A percentile compares a stretch with the other conserved stretches of the same genome.
Conservation (phyloP, 2,113 vertebrate genomes). For the Eclectus roratus region DNA sequence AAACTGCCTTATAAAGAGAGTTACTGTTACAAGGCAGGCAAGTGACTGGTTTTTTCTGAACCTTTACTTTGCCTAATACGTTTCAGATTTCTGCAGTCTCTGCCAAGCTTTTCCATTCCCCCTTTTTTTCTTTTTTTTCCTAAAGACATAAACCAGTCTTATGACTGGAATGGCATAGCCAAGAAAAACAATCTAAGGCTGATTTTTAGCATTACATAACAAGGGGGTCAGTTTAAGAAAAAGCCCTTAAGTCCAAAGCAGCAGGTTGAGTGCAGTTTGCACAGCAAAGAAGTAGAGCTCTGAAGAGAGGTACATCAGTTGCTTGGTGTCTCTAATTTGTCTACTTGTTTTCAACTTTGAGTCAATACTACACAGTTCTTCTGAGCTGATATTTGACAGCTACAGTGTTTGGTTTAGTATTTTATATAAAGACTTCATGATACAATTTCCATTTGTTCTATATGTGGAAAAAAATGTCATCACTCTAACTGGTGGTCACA, state of each 20-base stretch:
- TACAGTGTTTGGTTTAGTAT: neutral
- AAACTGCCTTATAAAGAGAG: constrained; percentile 47
- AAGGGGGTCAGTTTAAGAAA: constrained; percentile 47
- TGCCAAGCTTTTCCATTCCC: constrained; percentile 60
- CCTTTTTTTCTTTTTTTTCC: neutral
- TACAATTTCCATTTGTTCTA: neutral
- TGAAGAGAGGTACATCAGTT: neutral
- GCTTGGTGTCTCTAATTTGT: neutral
- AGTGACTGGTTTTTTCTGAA: constrained; percentile 43
- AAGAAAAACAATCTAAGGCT: constrained; percentile 68
- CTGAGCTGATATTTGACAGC: neutral
- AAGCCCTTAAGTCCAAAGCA: neutral
- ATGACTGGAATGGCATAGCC: constrained; percentile 72
- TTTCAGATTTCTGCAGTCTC: constrained; percentile 54
- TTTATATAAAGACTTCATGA: neutral
- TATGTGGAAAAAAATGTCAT: neutral
- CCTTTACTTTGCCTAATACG: constrained; percentile 67
- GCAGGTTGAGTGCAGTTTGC: constrained; percentile 50
- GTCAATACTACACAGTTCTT: neutral
- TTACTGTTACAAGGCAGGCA: constrained; percentile 47
- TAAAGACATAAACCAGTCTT: constrained; percentile 74
- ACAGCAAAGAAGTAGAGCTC: neutral
- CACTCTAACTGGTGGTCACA: neutral
- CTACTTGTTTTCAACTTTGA: neutral
- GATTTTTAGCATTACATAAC: constrained; percentile 77